Base-by-base conservation (phyloP, 2,888 invertebrate genomes). In the Drosophila kanekoi region DNA sequence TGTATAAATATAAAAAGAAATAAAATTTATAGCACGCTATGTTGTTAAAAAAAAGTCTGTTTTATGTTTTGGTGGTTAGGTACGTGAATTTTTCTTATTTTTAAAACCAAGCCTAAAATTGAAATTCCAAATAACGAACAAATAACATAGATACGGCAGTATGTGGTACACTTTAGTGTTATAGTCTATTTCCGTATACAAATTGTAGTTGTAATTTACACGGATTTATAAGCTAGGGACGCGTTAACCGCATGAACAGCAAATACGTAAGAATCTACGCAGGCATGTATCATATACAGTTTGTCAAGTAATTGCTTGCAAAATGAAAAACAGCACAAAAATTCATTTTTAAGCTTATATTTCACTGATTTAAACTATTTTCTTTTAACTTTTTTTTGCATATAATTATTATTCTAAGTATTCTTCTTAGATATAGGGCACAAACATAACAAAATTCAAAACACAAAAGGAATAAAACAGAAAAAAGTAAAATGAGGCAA, bases 51-150 rank as follows among this genome's bases (percentile, higher is more conserved):
- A 38, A 40, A 51, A 56, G 37, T 28, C 48, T 38, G 35, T 72
- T 83, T 14, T 48, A 28, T 14, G 56, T 68, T 53, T 47, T 38
- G 47, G 8, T 8, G n/a, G 48, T 68, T 68, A 47, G 54, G 16
- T 73, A 68, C 62, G 68, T 74, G 91, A 91, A 91, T 91, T 91
- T 85, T 72, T 87, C 91, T 85, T 90, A 86, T 91, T 91, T 91
- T 83, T 88, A 91, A 89, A 87, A 86, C 81, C 82, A 76, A 80
- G 83, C 89, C 87, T 90, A 91, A 91, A 91, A 88, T 87, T 87
- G 91, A 90, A 90, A 91, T 91, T 90, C 91, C 68, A 78, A 77
- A 79, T 45, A 43, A 40, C 61, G 44, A 44, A 33, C n/a, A n/a
- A n/a, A n/a, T 82, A 82, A 79, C 47, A 81, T 86, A 81, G 79